Evolutionary conservation across 2,797 vertebrate species (phyloP), one percentile per base, ranked within the genome.

Genomic region (Australoheros facetus): DNA sequence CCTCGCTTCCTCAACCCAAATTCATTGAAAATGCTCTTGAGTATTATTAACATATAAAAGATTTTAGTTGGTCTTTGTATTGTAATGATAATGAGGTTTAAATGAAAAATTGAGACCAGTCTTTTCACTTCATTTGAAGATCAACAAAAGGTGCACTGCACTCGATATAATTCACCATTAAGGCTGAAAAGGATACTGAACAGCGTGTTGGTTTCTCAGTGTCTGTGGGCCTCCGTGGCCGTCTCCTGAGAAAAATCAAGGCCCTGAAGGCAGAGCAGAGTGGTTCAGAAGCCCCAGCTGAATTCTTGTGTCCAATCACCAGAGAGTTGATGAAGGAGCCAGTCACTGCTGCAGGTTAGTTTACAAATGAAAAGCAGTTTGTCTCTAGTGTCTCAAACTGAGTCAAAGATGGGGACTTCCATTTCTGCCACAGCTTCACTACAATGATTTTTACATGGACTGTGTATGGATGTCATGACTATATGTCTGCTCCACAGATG

Each of bases 301-400:
- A 98, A 88, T 98, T 97, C 74, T 85, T 97, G 51, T 97, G 97
- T 83, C 97, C 97, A 12, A 97, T 98, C 93, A 96, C 96, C 60
- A 95, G 96, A 85, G 97, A 97, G 82, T 83, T 97, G 57, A 97
- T 97, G 97, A 96, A 91, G 57, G 96, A 98, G 71, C 97, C 97
- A 7, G 96, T 98, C 85, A 97, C 97, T 3, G 97, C 97, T 81
- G 94, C 97, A 95, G 97, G 97, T 98, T 28, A 92, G 78, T 78
- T 12, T 3, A 58, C 72, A 60, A 23, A 55, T 21, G n/a, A 39
- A 75, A 75, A 77, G 6, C 58, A 72, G 7, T 10, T 23, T 11
- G 4, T 57, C 56, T 14, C 23, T 58, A 56, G 7, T 2, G 39
- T 64, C 16, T 56, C 14, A 30, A 37, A 34, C 42, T 3, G 13